Evolutionary conservation across 2,888 invertebrate genomes (phyloP).

Genomic region (Pycnomerus fuliginosus): DNA sequence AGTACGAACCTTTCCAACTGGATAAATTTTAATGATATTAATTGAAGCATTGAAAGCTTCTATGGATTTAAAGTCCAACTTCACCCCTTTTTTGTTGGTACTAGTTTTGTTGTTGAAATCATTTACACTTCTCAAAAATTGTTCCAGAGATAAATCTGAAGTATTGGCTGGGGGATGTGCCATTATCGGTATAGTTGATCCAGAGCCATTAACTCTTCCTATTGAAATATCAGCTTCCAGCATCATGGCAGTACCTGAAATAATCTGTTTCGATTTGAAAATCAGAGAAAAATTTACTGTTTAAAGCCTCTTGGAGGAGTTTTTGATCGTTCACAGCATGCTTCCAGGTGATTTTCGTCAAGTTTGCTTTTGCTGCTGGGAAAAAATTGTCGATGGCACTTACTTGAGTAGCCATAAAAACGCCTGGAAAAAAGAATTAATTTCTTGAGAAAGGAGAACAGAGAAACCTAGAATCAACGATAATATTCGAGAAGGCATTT

Average conservation of each 20-base stretch:
- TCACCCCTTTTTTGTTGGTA: slow-evolving; percentile 70
- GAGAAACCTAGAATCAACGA: too few relatives aligned
- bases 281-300: slow-evolving; percentile 47
- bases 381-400: slow-evolving; percentile 56
- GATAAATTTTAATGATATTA: too few relatives aligned
- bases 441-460: too few relatives aligned
- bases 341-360: slow-evolving; percentile 77
- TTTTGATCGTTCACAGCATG: slow-evolving; percentile 79
- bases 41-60: slow-evolving; percentile 67
- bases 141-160: slow-evolving; percentile 74
- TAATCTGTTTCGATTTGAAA: slow-evolving; percentile 4
- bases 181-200: slow-evolving; percentile 71
- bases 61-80: slow-evolving; percentile 83
- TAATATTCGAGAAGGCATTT: too few relatives aligned
- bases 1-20: too few relatives aligned
- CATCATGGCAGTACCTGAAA: slow-evolving; percentile 59
- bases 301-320: slow-evolving; percentile 62
- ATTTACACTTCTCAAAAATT: slow-evolving; percentile 60
- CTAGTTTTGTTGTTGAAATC: slow-evolving; percentile 58
- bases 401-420: too few relatives aligned
- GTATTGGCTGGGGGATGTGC: slow-evolving; percentile 74
- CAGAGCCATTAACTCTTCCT: slow-evolving; percentile 59
- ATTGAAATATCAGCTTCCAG: slow-evolving; percentile 83
- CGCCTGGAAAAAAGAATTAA: too few relatives aligned
- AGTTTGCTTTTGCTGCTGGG: slow-evolving; percentile 58